Percentiles rank a stretch among this genome's conserved stretches.
phyloP scores from a whole-genome alignment of 2,113 vertebrate genomes.

The Strigops habroptila region DNA sequence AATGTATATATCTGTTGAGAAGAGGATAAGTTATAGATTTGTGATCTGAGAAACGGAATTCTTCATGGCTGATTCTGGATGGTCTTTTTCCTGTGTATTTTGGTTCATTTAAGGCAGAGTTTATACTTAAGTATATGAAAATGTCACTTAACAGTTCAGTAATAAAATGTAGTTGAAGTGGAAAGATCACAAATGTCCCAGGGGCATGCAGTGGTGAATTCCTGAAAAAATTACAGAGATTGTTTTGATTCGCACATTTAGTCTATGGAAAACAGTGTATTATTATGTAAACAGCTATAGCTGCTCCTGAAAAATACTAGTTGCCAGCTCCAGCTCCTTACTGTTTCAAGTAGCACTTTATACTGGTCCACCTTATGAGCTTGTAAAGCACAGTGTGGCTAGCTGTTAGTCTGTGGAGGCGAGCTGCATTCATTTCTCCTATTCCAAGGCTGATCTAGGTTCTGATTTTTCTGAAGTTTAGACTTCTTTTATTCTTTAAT shows the following conservation, averaged over 20 bases:
- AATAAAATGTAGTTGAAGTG: background rate
- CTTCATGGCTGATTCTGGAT: background rate
- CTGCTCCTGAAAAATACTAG: background rate
- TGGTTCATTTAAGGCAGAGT: background rate
- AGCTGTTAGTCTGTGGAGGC: background rate
- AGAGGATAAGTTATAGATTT: background rate
- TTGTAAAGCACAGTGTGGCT: background rate
- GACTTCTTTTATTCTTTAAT: background rate
- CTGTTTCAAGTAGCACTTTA: background rate
- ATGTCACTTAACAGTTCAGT: background rate
- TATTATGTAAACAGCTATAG: background rate
- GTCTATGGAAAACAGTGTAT: background rate
- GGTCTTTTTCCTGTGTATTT: background rate
- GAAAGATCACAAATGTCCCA: background rate
- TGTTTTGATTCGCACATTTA: background rate
- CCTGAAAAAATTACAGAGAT: background rate
- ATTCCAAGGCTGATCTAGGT: background rate
- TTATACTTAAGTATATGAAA: background rate
- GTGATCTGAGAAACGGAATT: background rate
- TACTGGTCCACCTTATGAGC: background rate
- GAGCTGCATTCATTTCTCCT: background rate
- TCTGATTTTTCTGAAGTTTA: background rate
- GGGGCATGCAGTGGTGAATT: background rate
- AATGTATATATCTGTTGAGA: background rate
- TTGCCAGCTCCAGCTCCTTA: background rate